Percentiles rank a stretch among this genome's conserved stretches.
These are phyloP conservation scores for Drosophila lowei DNA, from an alignment of 1,140 invertebrate species.

Conservation along the genomic window DNA sequence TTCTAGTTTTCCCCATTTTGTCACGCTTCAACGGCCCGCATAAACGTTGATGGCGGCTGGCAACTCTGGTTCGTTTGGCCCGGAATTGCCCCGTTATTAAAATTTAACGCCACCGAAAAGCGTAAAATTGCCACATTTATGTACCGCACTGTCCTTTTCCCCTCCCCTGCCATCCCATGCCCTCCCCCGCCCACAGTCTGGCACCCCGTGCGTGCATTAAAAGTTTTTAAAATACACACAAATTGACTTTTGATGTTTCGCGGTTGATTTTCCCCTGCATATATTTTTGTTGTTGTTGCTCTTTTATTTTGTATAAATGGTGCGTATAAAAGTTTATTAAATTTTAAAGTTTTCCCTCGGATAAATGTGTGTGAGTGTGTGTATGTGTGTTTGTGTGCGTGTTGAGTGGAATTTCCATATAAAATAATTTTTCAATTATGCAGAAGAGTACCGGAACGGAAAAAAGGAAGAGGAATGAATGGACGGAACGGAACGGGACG, in stretches of 20 bases:
- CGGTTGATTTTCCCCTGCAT: constrained; percentile 62
- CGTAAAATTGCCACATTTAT: constrained; percentile 79
- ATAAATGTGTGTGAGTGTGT: too few relatives aligned
- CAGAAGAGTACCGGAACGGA: constrained; percentile 5
- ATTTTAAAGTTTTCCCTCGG: constrained; percentile 59
- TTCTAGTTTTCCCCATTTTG: neutral
- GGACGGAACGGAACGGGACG: too few relatives aligned
- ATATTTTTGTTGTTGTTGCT: constrained; percentile 33
- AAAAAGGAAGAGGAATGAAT: too few relatives aligned
- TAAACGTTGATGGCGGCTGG: constrained; percentile 24
- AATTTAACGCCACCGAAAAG: constrained; percentile 75
- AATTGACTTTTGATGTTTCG: constrained; percentile 80
- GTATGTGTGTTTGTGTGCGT: too few relatives aligned
- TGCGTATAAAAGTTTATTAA: constrained; percentile 79
- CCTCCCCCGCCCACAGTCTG: neutral
- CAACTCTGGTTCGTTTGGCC: constrained; percentile 58
- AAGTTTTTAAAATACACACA: constrained; percentile 76
- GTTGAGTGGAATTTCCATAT: constrained; percentile 59
- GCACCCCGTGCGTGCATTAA: constrained; percentile 60
- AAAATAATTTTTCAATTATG: constrained; percentile 80
- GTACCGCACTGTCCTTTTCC: constrained; percentile 49
- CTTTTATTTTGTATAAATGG: constrained; percentile 50
- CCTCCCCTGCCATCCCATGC: neutral
- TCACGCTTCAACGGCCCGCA: constrained; percentile 4
- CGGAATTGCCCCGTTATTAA: constrained; percentile 68